A percentile compares a stretch with the other conserved stretches of the same genome.
Conservation (phyloP, 92 coral and sea anemone genomes). For the Umimayanthus kanabou region DNA sequence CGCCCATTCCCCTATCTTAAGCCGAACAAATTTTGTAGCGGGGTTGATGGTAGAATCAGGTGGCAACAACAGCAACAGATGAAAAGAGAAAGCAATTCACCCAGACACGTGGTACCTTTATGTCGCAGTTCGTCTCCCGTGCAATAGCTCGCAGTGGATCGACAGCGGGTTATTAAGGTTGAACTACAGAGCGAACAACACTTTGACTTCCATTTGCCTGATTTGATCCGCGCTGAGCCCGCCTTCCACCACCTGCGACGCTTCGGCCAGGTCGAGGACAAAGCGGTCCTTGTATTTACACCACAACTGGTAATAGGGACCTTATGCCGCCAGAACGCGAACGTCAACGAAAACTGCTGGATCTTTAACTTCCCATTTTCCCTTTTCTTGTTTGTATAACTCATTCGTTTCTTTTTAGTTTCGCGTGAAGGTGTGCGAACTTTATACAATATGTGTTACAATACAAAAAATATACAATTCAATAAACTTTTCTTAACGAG, state of each 20-base stretch:
- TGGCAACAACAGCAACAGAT: background rate
- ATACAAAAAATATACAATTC: too few relatives aligned
- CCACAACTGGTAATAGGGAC: slow-evolving; percentile 38
- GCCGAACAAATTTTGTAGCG: background rate
- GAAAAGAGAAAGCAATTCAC: background rate
- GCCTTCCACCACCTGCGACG: slow-evolving; percentile 55
- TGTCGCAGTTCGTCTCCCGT: slow-evolving; percentile 46
- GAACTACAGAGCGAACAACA: slow-evolving; percentile 46
- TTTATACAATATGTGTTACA: too few relatives aligned
- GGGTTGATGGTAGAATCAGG: background rate
- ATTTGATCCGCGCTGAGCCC: slow-evolving; percentile 48
- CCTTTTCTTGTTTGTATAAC: too few relatives aligned
- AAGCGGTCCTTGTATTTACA: slow-evolving; percentile 70
- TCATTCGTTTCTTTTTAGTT: too few relatives aligned
- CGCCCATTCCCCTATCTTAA: too few relatives aligned
- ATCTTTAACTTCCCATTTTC: too few relatives aligned
- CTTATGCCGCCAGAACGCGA: too few relatives aligned
- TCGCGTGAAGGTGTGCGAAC: too few relatives aligned
- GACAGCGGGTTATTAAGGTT: slow-evolving; percentile 56
- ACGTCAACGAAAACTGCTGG: too few relatives aligned
- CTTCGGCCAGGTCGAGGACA: slow-evolving; percentile 51
- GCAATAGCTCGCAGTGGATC: too few relatives aligned
- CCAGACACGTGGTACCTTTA: slow-evolving; percentile 5
- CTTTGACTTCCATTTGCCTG: slow-evolving; percentile 50
- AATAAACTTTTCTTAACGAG: too few relatives aligned